Conservation (phyloP, 2,113 vertebrate species). For the Cynopterus brachyotis region DNA sequence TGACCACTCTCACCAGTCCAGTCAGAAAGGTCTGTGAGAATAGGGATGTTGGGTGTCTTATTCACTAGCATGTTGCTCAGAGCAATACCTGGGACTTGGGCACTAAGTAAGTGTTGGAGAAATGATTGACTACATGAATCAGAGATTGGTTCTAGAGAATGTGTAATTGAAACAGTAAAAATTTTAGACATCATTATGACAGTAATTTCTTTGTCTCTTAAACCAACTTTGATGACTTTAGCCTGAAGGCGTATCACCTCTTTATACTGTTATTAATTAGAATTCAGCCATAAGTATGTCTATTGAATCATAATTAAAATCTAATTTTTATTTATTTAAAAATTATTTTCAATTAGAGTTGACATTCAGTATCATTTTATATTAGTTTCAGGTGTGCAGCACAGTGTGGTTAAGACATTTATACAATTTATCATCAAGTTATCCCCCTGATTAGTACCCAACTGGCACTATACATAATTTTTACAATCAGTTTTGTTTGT, state of each 20-base stretch:
- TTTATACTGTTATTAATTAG: not conserved
- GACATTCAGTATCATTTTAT: no score
- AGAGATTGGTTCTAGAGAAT: not conserved
- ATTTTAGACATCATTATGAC: not conserved
- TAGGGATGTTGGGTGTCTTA: not conserved
- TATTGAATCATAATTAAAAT: not conserved
- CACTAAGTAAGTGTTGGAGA: not conserved
- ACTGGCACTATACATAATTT: no score
- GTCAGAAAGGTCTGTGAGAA: not conserved
- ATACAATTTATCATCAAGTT: no score
- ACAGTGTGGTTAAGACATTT: no score
- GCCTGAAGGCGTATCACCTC: not conserved
- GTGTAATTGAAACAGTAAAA: not conserved
- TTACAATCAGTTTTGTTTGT: not conserved
- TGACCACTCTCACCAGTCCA: not conserved
- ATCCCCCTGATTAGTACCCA: no score
- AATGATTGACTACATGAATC: not conserved
- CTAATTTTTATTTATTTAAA: no score
- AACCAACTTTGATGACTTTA: not conserved
- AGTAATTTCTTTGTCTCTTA: not conserved
- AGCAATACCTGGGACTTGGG: not conserved
- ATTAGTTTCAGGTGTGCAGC: no score
- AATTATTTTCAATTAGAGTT: no score
- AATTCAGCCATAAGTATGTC: not conserved
- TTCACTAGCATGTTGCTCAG: not conserved